Conservation (phyloP, 2,797 vertebrate species). For the Typhlichthys subterraneus region DNA sequence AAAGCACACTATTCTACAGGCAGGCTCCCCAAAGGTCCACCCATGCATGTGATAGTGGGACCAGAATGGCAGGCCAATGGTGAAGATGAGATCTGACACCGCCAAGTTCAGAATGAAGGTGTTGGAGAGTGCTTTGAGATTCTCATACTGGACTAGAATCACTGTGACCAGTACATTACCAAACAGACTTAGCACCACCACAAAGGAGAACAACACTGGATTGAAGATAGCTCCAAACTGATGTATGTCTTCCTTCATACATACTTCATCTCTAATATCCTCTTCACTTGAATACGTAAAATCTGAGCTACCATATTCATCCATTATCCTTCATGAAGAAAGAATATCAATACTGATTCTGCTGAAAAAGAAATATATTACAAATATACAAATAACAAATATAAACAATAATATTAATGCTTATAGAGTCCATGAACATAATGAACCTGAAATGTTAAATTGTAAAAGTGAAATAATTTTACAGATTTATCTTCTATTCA, state of each 20-base stretch:
- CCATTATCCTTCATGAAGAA: neutral
- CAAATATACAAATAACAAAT: neutral
- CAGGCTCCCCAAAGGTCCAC: conserved; percentile 81
- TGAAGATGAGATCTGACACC: conserved; percentile 88
- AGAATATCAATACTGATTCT: neutral
- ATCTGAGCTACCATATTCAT: neutral
- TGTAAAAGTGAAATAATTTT: neutral
- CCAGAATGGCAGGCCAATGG: conserved; percentile 86
- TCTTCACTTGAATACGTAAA: neutral
- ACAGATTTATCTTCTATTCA: neutral
- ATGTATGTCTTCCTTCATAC: conserved; percentile 54
- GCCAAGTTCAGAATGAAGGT: conserved; percentile 90
- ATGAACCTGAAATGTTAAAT: neutral
- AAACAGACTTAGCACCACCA: conserved; percentile 82
- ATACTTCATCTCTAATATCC: conserved; percentile 37
- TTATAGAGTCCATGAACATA: neutral
- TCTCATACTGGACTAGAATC: conserved; percentile 87
- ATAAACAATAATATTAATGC: neutral
- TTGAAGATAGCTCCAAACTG: conserved; percentile 63
- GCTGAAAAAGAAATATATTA: neutral
- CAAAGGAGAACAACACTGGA: conserved; percentile 76
- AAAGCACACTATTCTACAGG: conserved; percentile 82
- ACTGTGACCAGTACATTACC: conserved; percentile 87
- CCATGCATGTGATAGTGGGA: conserved; percentile 65
- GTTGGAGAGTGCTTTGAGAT: conserved; percentile 85